These are phyloP conservation scores for Chelonus formosanus DNA, from an alignment of 2,888 invertebrate genomes.

Conservation along the genomic window DNA sequence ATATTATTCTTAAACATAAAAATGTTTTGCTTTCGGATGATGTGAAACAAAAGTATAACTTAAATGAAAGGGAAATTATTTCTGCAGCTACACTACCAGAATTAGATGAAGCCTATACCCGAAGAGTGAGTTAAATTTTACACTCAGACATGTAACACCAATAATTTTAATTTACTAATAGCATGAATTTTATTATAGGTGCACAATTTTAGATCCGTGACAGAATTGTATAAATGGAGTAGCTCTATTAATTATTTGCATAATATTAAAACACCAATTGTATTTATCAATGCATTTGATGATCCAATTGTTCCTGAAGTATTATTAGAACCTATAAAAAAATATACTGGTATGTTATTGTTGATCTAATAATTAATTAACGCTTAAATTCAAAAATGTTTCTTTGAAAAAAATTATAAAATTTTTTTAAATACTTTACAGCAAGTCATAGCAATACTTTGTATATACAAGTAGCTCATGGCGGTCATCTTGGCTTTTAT, in stretches of 20 bases:
- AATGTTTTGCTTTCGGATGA: slow-evolving; percentile 79
- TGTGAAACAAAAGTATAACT: slow-evolving; percentile 72
- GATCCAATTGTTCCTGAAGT: slow-evolving; percentile 90
- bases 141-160: too few relatives aligned
- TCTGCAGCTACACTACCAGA: slow-evolving; percentile 88
- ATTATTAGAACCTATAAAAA: slow-evolving; percentile 76
- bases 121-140: slow-evolving; percentile 55
- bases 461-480: slow-evolving; percentile 86
- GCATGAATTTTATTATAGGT: slow-evolving; percentile 67
- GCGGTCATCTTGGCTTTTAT: slow-evolving; percentile 94
- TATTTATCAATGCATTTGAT: slow-evolving; percentile 90
- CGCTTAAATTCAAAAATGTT: background rate
- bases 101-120: slow-evolving; percentile 89
- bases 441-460: slow-evolving; percentile 75
- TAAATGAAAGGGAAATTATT: slow-evolving; percentile 84
- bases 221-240: slow-evolving; percentile 85
- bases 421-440: slow-evolving; percentile 56
- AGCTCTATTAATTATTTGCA: slow-evolving; percentile 83
- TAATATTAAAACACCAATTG: slow-evolving; percentile 84
- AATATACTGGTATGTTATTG: slow-evolving; percentile 74
- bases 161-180: too few relatives aligned
- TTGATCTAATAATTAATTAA: too few relatives aligned
- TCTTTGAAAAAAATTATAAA: background rate
- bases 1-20: slow-evolving; percentile 85
- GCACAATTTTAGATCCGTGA: slow-evolving; percentile 79